A percentile compares a stretch with the other conserved stretches of the same genome.
phyloP scores from a whole-genome alignment of 2,888 invertebrate species.

The Anaspis maculata region DNA sequence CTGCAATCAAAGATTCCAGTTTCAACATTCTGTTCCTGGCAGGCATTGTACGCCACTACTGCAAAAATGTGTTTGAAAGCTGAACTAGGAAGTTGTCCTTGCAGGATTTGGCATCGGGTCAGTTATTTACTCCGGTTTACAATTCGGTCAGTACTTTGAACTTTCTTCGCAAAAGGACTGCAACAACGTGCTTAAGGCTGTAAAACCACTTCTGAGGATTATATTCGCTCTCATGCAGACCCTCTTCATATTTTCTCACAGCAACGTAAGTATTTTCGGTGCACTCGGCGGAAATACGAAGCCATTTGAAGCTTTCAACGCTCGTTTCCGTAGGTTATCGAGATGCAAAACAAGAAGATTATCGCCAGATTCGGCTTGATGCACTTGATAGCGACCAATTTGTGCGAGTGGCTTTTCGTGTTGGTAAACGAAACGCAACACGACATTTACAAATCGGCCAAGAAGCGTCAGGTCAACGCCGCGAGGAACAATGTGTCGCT shows the following conservation, averaged over 20 bases:
- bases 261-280: constrained; percentile 59
- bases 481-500: constrained; percentile 14
- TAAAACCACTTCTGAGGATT: constrained; percentile 55
- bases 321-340: too few relatives aligned
- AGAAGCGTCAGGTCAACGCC: constrained; percentile 14
- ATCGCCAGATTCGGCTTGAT: constrained; percentile 82
- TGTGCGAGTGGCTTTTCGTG: constrained; percentile 86
- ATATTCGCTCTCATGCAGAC: constrained; percentile 61
- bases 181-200: constrained; percentile 53
- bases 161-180: constrained; percentile 56
- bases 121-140: constrained; percentile 63
- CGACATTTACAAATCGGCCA: constrained; percentile 62
- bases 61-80: not conserved
- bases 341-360: constrained; percentile 43
- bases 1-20: not conserved
- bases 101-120: constrained; percentile 63
- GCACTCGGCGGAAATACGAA: constrained; percentile 9
- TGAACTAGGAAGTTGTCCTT: constrained; percentile 26
- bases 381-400: constrained; percentile 89
- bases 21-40: too few relatives aligned
- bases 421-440: constrained; percentile 80
- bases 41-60: too few relatives aligned
- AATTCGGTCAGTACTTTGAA: constrained; percentile 63
- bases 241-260: constrained; percentile 64
- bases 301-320: constrained; percentile 1